phyloP scores from a whole-genome alignment of 2,888 invertebrate species.

The Sarcophaga carnaria region DNA sequence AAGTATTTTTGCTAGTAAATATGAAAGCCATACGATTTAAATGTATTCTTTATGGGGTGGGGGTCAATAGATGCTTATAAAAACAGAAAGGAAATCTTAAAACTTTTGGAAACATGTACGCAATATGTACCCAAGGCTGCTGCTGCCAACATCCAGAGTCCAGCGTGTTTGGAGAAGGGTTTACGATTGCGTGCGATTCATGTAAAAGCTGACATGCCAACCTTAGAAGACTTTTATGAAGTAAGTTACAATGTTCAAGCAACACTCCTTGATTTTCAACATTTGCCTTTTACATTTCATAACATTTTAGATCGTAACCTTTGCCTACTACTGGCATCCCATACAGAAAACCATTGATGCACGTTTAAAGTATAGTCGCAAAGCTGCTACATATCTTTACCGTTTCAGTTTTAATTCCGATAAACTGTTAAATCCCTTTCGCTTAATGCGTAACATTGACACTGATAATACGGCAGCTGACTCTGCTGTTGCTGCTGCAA shows the following conservation, averaged over 20 bases:
- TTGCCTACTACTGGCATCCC: conserved; percentile 73
- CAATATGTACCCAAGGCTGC: conserved; percentile 68
- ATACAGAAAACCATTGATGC: conserved; percentile 53
- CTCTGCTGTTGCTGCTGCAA: conserved; percentile 66
- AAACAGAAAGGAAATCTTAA: conserved; percentile 21
- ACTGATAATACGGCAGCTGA: neutral
- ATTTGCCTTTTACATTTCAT: too few relatives aligned
- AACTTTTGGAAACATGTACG: conserved; percentile 58
- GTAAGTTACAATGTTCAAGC: conserved; percentile 14
- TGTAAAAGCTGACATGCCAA: conserved; percentile 68
- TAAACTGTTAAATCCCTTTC: conserved; percentile 72
- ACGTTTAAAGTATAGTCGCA: conserved; percentile 52
- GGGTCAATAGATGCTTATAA: conserved; percentile 42
- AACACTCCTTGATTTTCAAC: too few relatives aligned
- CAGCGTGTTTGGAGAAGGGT: conserved; percentile 69
- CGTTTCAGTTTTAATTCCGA: conserved; percentile 75
- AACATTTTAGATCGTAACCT: conserved; percentile 70
- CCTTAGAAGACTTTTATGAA: conserved; percentile 69
- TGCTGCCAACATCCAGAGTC: conserved; percentile 47
- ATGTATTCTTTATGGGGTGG: neutral
- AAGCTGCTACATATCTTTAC: conserved; percentile 72
- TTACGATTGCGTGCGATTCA: conserved; percentile 68
- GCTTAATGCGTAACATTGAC: conserved; percentile 66
- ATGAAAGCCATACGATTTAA: neutral
- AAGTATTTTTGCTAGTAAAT: neutral